Conservation (phyloP, 1,140 invertebrate species). For the Leptoteleia sp. region DNA sequence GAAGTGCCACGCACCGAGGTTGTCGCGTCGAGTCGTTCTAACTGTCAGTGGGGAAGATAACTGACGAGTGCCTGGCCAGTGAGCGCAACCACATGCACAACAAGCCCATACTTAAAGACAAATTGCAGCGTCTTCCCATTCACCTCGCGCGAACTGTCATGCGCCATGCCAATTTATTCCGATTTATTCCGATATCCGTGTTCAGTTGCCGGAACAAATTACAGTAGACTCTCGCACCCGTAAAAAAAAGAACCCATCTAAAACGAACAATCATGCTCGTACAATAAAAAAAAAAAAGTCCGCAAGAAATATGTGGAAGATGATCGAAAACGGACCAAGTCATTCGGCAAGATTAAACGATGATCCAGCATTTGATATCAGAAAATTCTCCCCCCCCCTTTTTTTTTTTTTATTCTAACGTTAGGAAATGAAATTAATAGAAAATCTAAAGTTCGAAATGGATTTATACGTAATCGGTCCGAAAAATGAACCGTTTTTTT, state of each 20-base stretch:
- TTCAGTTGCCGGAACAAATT: constrained; percentile 36
- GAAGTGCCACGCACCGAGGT: neutral
- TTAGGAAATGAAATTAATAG: constrained; percentile 7
- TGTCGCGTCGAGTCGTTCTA: constrained; percentile 6
- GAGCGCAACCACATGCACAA: constrained; percentile 40
- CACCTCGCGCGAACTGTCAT: constrained; percentile 44
- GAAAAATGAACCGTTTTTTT: too few species aligned
- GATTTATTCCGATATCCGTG: constrained; percentile 31
- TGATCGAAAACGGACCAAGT: constrained; percentile 19
- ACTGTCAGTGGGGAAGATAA: constrained; percentile 28
- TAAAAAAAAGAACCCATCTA: constrained; percentile 4
- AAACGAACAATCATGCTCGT: constrained; percentile 32
- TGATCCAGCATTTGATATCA: constrained; percentile 3
- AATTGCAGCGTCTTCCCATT: constrained; percentile 36
- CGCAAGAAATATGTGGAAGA: neutral
- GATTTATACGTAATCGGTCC: too few species aligned
- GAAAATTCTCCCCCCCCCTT: too few species aligned
- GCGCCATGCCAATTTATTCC: constrained; percentile 47
- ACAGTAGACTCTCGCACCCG: neutral
- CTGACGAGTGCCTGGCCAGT: constrained; percentile 34
- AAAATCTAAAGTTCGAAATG: constrained; percentile 1
- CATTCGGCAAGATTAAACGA: constrained; percentile 15
- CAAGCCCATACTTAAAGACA: constrained; percentile 20
- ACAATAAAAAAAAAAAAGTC: constrained; percentile 7
- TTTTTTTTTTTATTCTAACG: too few species aligned